These are phyloP conservation scores for Caenorhabditis zanzibari DNA, from an alignment of 2,888 invertebrate genomes.

Conservation along the genomic window DNA sequence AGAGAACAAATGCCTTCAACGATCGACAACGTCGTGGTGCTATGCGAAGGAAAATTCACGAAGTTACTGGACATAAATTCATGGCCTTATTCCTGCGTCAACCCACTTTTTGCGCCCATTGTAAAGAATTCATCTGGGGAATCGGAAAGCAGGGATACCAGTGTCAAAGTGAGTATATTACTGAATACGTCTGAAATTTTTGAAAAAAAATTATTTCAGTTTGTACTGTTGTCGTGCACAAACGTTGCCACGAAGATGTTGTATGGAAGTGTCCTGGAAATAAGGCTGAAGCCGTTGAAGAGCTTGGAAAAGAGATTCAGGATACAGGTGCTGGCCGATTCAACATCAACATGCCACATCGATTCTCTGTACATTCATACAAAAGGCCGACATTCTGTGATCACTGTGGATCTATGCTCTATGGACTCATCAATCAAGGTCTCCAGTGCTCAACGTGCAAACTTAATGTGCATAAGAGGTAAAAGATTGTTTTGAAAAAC, in stretches of 20 bases:
- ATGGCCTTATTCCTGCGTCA: slow-evolving; percentile 99
- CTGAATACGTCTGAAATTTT: neutral
- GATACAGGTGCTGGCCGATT: slow-evolving; percentile 87
- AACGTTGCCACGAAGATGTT: slow-evolving; percentile 96
- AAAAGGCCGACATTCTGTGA: slow-evolving; percentile 99
- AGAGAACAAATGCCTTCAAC: slow-evolving; percentile 92
- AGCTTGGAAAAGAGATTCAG: slow-evolving; percentile 74
- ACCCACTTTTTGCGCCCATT: slow-evolving; percentile 99
- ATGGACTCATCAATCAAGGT: slow-evolving; percentile 96
- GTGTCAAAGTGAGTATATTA: slow-evolving; percentile 85
- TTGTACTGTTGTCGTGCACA: slow-evolving; percentile 99
- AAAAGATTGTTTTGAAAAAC: neutral
- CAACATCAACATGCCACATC: slow-evolving; percentile 98
- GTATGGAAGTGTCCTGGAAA: slow-evolving; percentile 99
- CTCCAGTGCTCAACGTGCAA: slow-evolving; percentile 92
- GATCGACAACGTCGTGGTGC: slow-evolving; percentile 93
- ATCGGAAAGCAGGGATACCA: slow-evolving; percentile 86
- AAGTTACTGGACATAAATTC: slow-evolving; percentile 96
- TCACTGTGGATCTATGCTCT: slow-evolving; percentile 97
- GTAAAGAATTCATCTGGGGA: slow-evolving; percentile 97
- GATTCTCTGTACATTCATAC: slow-evolving; percentile 94
- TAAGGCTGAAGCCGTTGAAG: slow-evolving; percentile 86
- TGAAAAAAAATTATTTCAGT: slow-evolving; percentile 88
- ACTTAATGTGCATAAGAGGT: slow-evolving; percentile 97
- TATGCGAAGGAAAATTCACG: slow-evolving; percentile 96